Conservation (phyloP, 2,888 invertebrate genomes). For the Callimorpha dominula region DNA sequence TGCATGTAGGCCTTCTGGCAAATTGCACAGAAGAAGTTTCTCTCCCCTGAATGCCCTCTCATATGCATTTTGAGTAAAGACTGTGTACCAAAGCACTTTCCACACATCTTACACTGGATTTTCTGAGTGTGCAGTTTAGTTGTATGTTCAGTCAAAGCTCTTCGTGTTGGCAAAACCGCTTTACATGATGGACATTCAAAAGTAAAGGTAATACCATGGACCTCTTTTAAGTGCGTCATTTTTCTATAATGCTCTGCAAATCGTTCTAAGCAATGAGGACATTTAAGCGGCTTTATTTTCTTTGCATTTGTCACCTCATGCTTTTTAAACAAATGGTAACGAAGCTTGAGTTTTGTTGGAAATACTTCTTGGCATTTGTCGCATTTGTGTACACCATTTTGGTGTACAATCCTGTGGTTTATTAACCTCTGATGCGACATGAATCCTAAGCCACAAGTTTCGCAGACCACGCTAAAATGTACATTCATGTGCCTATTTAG, state of each 20-base stretch:
- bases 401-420: slow-evolving; percentile 77
- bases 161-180: slow-evolving; percentile 69
- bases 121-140: slow-evolving; percentile 77
- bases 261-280: slow-evolving; percentile 79
- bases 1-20: slow-evolving; percentile 82
- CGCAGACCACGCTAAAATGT: slow-evolving; percentile 80
- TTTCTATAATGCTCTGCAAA: slow-evolving; percentile 80
- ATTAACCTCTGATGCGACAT: slow-evolving; percentile 78
- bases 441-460: slow-evolving; percentile 80
- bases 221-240: slow-evolving; percentile 79
- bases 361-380: slow-evolving; percentile 76
- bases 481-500: slow-evolving; percentile 81
- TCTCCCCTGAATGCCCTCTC: slow-evolving; percentile 76
- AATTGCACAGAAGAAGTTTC: slow-evolving; percentile 75
- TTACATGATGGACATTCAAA: slow-evolving; percentile 78
- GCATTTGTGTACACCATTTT: slow-evolving; percentile 76
- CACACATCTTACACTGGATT: slow-evolving; percentile 77
- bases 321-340: slow-evolving; percentile 76
- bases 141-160: slow-evolving; percentile 79
- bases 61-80: slow-evolving; percentile 77
- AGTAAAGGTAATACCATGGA: slow-evolving; percentile 75
- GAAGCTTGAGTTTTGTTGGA: slow-evolving; percentile 74
- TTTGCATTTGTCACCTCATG: slow-evolving; percentile 75
- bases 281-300: slow-evolving; percentile 76
- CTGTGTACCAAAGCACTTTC: slow-evolving; percentile 77